Evolutionary conservation across 2,888 invertebrate genomes (phyloP), one percentile per base, ranked within the genome.

Genomic region (Lysandra coridon): DNA sequence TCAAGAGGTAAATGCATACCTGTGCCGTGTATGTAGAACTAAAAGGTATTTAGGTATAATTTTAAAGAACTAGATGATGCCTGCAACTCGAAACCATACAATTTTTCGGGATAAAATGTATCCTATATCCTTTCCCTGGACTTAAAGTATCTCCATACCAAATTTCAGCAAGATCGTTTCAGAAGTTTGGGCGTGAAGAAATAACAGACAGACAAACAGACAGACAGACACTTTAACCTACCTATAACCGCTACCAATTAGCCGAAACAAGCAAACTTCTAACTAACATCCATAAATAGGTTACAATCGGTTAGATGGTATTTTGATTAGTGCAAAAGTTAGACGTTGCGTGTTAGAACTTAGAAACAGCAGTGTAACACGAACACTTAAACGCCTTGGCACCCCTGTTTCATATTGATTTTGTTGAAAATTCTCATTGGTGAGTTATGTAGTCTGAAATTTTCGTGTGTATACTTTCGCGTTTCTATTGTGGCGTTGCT

Each of bases 331-430:
- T 37, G 33, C 37, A 69, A 69, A 69, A 37, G 69, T 69, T 17
- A 69, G 69, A 69, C 69, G 33, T 69, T 69, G 69, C 69, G 69
- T 69, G 69, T 37, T 69, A 2, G 33, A 7, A 64, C 30, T 33
- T 64, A 1, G 33, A 4, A 69, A 69, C 33, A 14, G 69, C 14
- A 69, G 69, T 69, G 14, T 33, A 17, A 6, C 69, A 69, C 69
- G 69, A 69, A 69, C 14, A 33, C 14, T 37, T 17, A 5, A 37
- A 37, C 69, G 14, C 62, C 33, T 69, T 69, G 69, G 69, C 69
- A 69, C 33, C 33, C 69, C 69, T 33, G 69, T 69, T 69, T 37
- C 33, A 69, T 69, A 69, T 69, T 33, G 69, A 69, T 69, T 69
- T 69, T 69, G 69, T 69, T 37, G 69, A 69, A 69, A 69, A 12